Evolutionary conservation across 1,140 invertebrate genomes (phyloP), one percentile per base, ranked within the genome.

Genomic region (Drosophila watanabei): DNA sequence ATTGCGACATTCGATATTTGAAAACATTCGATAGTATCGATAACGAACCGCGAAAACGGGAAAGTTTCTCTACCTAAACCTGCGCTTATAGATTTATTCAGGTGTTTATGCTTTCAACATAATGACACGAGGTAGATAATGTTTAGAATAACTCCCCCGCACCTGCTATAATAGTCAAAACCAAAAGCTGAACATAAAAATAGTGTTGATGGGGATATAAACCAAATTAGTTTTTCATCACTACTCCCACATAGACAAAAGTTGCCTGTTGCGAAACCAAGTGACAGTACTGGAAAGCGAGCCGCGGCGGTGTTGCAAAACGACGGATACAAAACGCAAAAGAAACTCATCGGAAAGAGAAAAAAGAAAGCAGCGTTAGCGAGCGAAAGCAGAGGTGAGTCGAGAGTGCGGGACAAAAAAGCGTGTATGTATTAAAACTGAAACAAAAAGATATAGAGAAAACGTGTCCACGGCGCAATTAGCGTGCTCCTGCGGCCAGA

Each of bases 281-380:
- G 14, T 9, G 8, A 18, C 18, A 56, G 39, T 56, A 28, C 24
- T 49, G 35, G 30, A 41, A 41, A 46, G 8, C 30, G 24, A 4
- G 4, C 18, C 5, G 24, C n/a, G 20, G 10, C 10, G 71, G 72
- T 82, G 80, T 48, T 81, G 61, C 37, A 41, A 69, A 82, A 45
- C 24, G 35, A 41, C 62, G 72, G 64, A 75, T 43, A 75, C 68
- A 75, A 82, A 78, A 75, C 56, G 75, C 68, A 76, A 82, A 82
- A 82, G 75, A 81, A 62, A 81, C 80, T 76, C 71, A 75, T 58
- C 78, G 68, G 68, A 83, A 88, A 84, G 86, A 88, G 82, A 89
- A 89, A 88, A 88, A 90, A 88, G 85, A 88, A 88, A 89, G 85
- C 84, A 89, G 80, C 84, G 78, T 89, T 89, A 89, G 86, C 86